Evolutionary conservation across 2,888 invertebrate genomes (phyloP).

Genomic region (Steinernema hermaphroditum): DNA sequence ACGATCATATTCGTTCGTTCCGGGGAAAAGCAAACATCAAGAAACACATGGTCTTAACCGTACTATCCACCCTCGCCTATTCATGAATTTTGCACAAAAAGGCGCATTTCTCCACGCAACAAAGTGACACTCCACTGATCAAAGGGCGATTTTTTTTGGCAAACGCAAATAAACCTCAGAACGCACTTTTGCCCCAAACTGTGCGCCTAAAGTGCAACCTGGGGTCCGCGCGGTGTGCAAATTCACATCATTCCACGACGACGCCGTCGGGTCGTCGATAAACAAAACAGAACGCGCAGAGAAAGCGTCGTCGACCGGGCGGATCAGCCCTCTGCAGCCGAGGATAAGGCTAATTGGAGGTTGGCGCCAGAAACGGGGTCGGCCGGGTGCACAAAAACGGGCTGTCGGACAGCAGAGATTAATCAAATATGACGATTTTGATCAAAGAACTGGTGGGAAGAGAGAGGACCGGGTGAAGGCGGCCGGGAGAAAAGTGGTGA

Average conservation of each 20-base stretch:
- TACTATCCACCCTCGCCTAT: too few species aligned
- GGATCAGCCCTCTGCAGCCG: too few species aligned
- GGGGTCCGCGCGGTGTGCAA: conserved; percentile 1
- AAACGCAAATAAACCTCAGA: background rate
- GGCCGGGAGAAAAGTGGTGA: background rate
- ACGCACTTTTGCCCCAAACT: background rate
- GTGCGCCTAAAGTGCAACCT: conserved; percentile 9
- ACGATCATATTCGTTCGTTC: too few species aligned
- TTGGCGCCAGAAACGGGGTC: conserved; percentile 13
- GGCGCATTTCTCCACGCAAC: background rate
- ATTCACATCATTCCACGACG: conserved; percentile 4
- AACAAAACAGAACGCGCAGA: conserved; percentile 1
- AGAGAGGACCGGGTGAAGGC: background rate
- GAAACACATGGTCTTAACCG: too few species aligned
- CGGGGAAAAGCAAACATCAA: too few species aligned
- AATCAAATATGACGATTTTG: background rate
- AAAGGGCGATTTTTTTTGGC: conserved; percentile 1
- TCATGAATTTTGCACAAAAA: background rate
- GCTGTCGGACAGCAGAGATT: conserved; percentile 14
- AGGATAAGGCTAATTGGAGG: too few species aligned
- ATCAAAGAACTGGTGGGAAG: background rate
- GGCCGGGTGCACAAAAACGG: conserved; percentile 2
- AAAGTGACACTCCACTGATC: conserved; percentile 5
- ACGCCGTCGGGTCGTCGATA: conserved; percentile 10
- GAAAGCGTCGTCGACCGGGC: too few species aligned